Conservation (phyloP, 2,888 invertebrate genomes). For the Watsonalla cultraria region DNA sequence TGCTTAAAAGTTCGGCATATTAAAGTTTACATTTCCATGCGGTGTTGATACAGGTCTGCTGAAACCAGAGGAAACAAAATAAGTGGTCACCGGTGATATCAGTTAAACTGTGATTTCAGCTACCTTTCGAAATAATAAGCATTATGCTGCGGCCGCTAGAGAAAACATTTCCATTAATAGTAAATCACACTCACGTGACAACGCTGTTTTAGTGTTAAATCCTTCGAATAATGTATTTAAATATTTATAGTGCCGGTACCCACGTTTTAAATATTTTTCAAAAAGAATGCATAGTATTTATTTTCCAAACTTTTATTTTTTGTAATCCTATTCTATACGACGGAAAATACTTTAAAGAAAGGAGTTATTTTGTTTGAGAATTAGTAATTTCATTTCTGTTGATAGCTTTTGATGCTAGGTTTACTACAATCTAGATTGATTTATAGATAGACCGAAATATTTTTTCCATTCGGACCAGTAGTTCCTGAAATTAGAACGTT, state of each 20-base stretch:
- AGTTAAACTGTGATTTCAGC: constrained; percentile 44
- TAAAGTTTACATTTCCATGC: constrained; percentile 9
- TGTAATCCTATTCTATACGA: too few relatives aligned
- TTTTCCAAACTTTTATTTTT: too few relatives aligned
- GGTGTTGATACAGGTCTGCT: constrained; percentile 39
- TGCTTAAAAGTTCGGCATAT: constrained; percentile 11
- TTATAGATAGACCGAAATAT: too few relatives aligned
- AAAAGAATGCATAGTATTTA: too few relatives aligned
- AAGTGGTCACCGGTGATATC: constrained; percentile 40
- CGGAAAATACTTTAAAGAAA: too few relatives aligned
- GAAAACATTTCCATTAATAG: constrained; percentile 20
- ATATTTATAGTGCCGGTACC: not conserved
- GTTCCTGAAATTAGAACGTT: too few relatives aligned
- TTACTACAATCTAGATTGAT: too few relatives aligned
- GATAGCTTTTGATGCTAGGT: too few relatives aligned
- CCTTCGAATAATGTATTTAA: not conserved
- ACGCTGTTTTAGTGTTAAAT: not conserved
- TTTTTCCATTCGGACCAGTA: too few relatives aligned
- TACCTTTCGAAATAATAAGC: constrained; percentile 41
- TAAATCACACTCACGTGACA: not conserved
- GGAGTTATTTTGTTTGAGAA: too few relatives aligned
- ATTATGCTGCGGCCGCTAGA: constrained; percentile 25
- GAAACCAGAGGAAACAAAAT: constrained; percentile 41
- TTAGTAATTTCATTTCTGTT: too few relatives aligned
- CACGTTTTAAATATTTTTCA: too few relatives aligned